phyloP scores from a whole-genome alignment of 2,113 vertebrate genomes.

The Xerus inauris region DNA sequence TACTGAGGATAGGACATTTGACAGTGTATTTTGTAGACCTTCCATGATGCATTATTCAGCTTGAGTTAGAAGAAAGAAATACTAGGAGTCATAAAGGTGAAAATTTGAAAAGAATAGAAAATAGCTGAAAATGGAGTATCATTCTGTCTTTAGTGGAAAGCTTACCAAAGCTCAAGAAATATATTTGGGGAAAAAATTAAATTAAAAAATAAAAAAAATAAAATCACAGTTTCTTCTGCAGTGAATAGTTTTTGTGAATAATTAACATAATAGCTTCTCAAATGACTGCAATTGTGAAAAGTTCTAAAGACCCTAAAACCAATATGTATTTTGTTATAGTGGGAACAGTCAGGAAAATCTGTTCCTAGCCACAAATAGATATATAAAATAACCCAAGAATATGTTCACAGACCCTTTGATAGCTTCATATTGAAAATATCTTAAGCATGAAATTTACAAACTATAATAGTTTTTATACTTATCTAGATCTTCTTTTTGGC shows the following conservation, averaged over 20 bases:
- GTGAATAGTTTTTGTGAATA: slow-evolving; percentile 32
- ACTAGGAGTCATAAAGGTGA: slow-evolving; percentile 43
- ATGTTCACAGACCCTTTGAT: not conserved
- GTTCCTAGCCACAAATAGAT: slow-evolving; percentile 27
- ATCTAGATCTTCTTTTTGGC: not conserved
- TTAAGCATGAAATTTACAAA: slow-evolving; percentile 8
- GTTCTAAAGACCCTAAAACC: not conserved
- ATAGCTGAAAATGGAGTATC: not conserved
- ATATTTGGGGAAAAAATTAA: not conserved
- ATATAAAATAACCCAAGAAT: not conserved
- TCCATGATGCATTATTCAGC: slow-evolving; percentile 33
- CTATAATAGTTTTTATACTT: not conserved
- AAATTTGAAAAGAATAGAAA: slow-evolving; percentile 2
- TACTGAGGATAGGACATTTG: slow-evolving; percentile 11
- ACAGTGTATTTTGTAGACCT: slow-evolving; percentile 27
- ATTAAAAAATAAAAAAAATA: not conserved
- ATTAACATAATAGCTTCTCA: slow-evolving; percentile 51
- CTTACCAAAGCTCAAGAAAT: not conserved
- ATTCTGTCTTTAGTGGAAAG: not conserved
- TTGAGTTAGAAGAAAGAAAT: slow-evolving; percentile 26
- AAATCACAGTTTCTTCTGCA: not conserved
- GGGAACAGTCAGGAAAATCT: not conserved
- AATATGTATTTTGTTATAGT: not conserved
- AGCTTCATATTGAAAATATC: not conserved
- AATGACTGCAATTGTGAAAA: not conserved